Evolutionary conservation across 2,113 vertebrate species (phyloP), one percentile per base, ranked within the genome.

Genomic region (Atherinomorus stipes): DNA sequence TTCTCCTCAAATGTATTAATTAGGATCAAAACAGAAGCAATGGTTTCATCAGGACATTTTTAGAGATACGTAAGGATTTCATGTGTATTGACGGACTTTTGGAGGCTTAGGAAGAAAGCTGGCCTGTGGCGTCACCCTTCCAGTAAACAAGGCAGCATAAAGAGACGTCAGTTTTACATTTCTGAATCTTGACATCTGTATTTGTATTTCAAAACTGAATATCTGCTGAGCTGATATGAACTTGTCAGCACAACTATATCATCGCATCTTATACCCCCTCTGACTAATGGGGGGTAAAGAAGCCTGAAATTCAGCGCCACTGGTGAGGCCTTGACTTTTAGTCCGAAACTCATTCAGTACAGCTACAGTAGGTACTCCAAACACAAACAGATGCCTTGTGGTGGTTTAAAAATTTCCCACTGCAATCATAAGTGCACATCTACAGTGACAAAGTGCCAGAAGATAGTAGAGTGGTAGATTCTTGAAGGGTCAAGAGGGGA

Each of bases 181-280:
- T 92, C 93, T 93, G 18, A 51, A 7, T 10, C 38, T 9, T 19
- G 37, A 11, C 13, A 21, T 9, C 0, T 37, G 5, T 26, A 28
- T 44, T 10, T 51, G 34, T 23, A n/a, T 94, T 95, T 94, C 93
- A 92, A 92, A 94, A 94, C 93, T 93, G 93, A 95, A 95, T 95
- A 95, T 94, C 93, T 95, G 93, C 91, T 94, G 94, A 95, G 94
- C 95, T 96, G 93, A 96, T 95, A 96, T 95, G 94, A 96, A 96
- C 19, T 8, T 19, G 44, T 19, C 1, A 47, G 2, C 40, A 97
- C 77, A 95, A 94, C 93, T 1, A 34, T 1, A 94, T 93, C 93
- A 93, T 64, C 21, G 21, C 93, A 94, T 95, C 87, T 94, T 95
- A 95, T 94, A 90, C 90, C 89, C 90, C 85, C 8, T 93, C 93